These are phyloP conservation scores for Gryllus longicercus DNA, from an alignment of 2,888 invertebrate species.

Conservation along the genomic window DNA sequence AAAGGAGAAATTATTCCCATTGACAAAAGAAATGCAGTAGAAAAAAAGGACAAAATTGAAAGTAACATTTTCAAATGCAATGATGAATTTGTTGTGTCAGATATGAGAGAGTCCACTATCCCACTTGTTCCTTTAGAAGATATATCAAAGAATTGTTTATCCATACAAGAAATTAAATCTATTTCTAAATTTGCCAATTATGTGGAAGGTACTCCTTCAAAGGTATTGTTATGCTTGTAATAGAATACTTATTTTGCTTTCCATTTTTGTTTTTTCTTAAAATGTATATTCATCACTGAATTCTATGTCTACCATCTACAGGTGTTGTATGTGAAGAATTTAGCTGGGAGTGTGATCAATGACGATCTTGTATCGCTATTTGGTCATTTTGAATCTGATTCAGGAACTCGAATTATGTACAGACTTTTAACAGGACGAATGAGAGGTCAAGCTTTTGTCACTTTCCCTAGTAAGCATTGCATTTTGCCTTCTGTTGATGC, in stretches of 20 bases:
- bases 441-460: constrained; percentile 59
- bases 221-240: constrained; percentile 23
- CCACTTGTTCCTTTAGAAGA: constrained; percentile 12
- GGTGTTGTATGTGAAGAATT: constrained; percentile 57
- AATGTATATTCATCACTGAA: background rate
- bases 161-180: constrained; percentile 53
- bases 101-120: constrained; percentile 3
- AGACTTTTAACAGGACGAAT: constrained; percentile 55
- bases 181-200: constrained; percentile 56
- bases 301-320: constrained; percentile 41
- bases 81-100: constrained; percentile 45
- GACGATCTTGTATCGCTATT: constrained; percentile 53
- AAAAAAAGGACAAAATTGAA: constrained; percentile 22
- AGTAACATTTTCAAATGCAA: constrained; percentile 20
- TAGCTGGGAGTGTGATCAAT: constrained; percentile 50
- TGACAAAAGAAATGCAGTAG: constrained; percentile 24
- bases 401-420: constrained; percentile 45
- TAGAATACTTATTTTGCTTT: background rate
- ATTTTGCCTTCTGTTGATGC: background rate
- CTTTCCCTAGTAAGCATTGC: constrained; percentile 51
- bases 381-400: constrained; percentile 47
- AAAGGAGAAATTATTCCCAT: constrained; percentile 53
- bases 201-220: constrained; percentile 50
- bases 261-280: background rate
- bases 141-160: constrained; percentile 50